A percentile compares a stretch with the other conserved stretches of the same genome.
phyloP scores from a whole-genome alignment of 2,797 vertebrate genomes.

The Hydrocynus forskahlii region DNA sequence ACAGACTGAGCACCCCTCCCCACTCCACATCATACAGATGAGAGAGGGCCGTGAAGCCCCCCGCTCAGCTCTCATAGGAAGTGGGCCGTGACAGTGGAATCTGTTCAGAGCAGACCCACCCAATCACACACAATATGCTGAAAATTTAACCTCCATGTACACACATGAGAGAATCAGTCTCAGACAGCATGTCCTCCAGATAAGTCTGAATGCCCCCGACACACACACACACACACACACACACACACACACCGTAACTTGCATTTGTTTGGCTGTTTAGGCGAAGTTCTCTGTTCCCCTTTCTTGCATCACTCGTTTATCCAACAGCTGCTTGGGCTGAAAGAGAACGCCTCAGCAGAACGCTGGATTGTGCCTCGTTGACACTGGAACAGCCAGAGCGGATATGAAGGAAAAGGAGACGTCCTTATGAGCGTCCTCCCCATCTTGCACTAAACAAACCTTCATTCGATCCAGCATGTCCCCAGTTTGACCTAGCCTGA shows the following conservation, averaged over 20 bases:
- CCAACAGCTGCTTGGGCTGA: neutral
- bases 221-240: neutral
- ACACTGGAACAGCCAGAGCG: neutral
- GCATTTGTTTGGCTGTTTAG: slow-evolving; percentile 32
- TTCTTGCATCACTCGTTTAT: slow-evolving; percentile 18
- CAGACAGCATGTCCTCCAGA: slow-evolving; percentile 39
- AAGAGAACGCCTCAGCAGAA: slow-evolving; percentile 1
- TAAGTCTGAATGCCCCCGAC: slow-evolving; percentile 13
- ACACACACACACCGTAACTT: slow-evolving; percentile 16
- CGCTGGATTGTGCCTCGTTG: neutral
- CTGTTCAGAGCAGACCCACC: slow-evolving; percentile 49
- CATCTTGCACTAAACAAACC: slow-evolving; percentile 20
- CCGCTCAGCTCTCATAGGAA: slow-evolving; percentile 41
- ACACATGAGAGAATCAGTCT: slow-evolving; percentile 17
- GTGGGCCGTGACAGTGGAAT: slow-evolving; percentile 50
- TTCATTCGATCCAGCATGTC: slow-evolving; percentile 28
- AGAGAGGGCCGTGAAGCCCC: slow-evolving; percentile 30
- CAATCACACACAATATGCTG: slow-evolving; percentile 45
- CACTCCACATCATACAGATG: slow-evolving; percentile 30
- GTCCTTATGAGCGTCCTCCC: slow-evolving; percentile 8
- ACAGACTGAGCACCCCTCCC: slow-evolving; percentile 67
- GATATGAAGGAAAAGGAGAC: slow-evolving; percentile 1
- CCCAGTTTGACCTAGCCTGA: slow-evolving; percentile 35
- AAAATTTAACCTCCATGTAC: slow-evolving; percentile 19
- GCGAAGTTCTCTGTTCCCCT: slow-evolving; percentile 32